Conservation (phyloP, 2,888 invertebrate genomes). For the Ormyrus labotus region DNA sequence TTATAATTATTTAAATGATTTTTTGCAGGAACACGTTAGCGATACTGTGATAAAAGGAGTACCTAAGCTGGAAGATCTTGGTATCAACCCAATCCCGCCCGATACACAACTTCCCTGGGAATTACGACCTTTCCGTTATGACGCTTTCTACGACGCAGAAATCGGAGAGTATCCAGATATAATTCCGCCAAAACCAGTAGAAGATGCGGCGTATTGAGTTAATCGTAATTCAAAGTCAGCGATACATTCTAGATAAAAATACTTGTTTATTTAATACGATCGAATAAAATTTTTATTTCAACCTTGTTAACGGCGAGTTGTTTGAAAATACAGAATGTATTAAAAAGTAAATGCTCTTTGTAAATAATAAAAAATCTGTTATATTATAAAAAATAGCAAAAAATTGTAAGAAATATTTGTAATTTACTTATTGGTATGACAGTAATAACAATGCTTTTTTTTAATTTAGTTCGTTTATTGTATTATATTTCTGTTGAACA, state of each 20-base stretch:
- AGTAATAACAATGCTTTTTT: constrained; percentile 27
- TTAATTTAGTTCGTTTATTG: constrained; percentile 37
- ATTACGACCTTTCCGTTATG: constrained; percentile 82
- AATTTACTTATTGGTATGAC: background rate
- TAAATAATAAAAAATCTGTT: constrained; percentile 54
- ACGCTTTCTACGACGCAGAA: constrained; percentile 84
- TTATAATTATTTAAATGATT: background rate
- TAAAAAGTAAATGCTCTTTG: constrained; percentile 36
- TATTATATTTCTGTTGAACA: constrained; percentile 51
- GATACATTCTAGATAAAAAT: constrained; percentile 38
- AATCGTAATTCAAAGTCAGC: background rate
- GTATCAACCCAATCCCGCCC: constrained; percentile 79
- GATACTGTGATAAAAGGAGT: constrained; percentile 81
- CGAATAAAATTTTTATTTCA: constrained; percentile 14
- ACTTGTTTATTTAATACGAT: constrained; percentile 36
- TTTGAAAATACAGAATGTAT: constrained; percentile 27
- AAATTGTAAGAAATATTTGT: background rate
- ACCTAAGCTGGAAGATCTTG: constrained; percentile 92
- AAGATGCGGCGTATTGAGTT: background rate
- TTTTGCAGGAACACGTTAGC: constrained; percentile 84
- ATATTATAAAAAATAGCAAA: constrained; percentile 20
- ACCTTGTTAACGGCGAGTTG: constrained; percentile 3
- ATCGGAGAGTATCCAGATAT: constrained; percentile 86
- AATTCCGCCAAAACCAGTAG: constrained; percentile 78
- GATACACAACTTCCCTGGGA: constrained; percentile 74